Evolutionary conservation across 2,113 vertebrate species (phyloP).

Genomic region (Peucedramus taeniatus): DNA sequence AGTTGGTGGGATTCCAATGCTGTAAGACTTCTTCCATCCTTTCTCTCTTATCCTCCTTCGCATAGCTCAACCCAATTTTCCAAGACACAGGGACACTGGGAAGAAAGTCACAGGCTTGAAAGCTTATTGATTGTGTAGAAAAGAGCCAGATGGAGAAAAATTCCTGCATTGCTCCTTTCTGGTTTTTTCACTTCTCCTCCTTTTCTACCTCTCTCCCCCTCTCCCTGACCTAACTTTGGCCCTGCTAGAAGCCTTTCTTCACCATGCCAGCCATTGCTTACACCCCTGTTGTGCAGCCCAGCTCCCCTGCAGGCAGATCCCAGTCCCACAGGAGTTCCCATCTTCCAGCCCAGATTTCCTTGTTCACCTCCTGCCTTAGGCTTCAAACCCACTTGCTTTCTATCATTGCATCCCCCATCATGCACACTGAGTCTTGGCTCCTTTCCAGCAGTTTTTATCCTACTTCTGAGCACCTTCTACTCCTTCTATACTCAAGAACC

Average conservation of each 20-base stretch:
- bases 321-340: not conserved
- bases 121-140: not conserved
- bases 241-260: not conserved
- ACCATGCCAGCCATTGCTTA: not conserved
- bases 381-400: not conserved
- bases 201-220: not conserved
- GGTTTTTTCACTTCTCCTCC: not conserved
- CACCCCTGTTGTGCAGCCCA: not conserved
- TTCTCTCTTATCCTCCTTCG: not conserved
- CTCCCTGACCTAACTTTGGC: not conserved
- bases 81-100: not conserved
- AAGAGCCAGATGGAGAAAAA: not conserved
- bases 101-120: not conserved
- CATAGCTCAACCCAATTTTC: not conserved
- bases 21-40: slow-evolving; percentile 16
- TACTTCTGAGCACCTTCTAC: not conserved
- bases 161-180: not conserved
- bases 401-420: not conserved
- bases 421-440: not conserved
- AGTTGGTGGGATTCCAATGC: slow-evolving; percentile 30
- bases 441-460: not conserved
- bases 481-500: not conserved
- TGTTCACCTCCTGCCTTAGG: not conserved
- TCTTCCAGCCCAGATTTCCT: not conserved
- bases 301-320: not conserved